A percentile compares a stretch with the other conserved stretches of the same genome.
Evolutionary conservation across 2,113 vertebrate genomes (phyloP).

Genomic region (Poecilia latipinna): DNA sequence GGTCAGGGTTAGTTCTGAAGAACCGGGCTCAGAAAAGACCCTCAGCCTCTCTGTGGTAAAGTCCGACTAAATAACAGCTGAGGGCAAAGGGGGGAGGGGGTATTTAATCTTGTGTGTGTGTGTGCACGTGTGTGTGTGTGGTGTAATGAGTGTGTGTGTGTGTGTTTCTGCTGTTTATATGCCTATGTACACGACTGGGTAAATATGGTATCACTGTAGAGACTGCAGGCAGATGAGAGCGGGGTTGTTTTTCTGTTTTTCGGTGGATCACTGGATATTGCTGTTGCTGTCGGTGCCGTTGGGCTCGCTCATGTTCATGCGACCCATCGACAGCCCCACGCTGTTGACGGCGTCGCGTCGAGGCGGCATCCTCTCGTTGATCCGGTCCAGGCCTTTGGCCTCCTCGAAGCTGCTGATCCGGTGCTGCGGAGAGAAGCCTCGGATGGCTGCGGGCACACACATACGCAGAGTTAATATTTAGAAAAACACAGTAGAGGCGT

Average conservation of each 20-base stretch:
- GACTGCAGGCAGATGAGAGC: conserved; percentile 43
- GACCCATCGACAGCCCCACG: conserved; percentile 81
- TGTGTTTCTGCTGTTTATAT: conserved; percentile 52
- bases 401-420: conserved; percentile 84
- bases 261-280: conserved; percentile 83
- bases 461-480: conserved; percentile 26
- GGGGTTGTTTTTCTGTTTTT: not conserved
- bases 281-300: conserved; percentile 86
- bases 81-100: conserved; percentile 44
- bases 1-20: conserved; percentile 59
- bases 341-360: conserved; percentile 80
- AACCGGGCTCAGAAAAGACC: conserved; percentile 48
- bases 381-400: conserved; percentile 83
- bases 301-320: conserved; percentile 83
- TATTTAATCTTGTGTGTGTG: conserved; percentile 17
- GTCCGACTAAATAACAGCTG: conserved; percentile 65
- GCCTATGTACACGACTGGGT: conserved; percentile 67
- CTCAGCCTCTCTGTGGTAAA: conserved; percentile 57
- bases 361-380: conserved; percentile 84
- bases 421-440: conserved; percentile 85
- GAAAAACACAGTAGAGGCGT: conserved; percentile 20
- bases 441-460: conserved; percentile 76
- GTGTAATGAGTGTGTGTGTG: conserved; percentile 17
- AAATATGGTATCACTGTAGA: conserved; percentile 53
- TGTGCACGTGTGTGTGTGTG: conserved; percentile 5